These are phyloP conservation scores for Danio kyathit DNA, from an alignment of 2,797 vertebrate genomes.

Conservation along the genomic window DNA sequence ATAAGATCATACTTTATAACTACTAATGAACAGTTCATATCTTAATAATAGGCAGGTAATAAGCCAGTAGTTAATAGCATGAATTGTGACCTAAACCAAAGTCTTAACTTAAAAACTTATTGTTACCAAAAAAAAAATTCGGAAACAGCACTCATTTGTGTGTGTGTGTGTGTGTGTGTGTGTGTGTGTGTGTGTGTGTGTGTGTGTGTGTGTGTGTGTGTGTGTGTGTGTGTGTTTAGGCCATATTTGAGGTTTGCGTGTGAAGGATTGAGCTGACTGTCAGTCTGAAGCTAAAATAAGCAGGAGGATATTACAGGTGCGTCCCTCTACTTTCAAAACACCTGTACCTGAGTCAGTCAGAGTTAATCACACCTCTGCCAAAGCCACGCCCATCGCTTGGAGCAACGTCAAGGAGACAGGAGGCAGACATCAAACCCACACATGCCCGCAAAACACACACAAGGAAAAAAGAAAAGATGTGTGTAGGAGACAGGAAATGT, in stretches of 20 bases:
- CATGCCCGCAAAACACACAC: conserved; percentile 7
- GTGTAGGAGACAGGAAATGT: conserved; percentile 6
- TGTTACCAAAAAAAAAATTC: too few relatives aligned
- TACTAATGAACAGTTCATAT: too few relatives aligned
- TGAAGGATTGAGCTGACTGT: conserved; percentile 71
- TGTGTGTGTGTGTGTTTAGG: conserved; percentile 37
- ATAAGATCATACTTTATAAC: too few relatives aligned
- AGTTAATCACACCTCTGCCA: conserved; percentile 72
- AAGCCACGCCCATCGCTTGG: conserved; percentile 45
- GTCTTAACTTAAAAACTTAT: too few relatives aligned
- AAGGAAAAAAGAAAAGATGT: conserved; percentile 20
- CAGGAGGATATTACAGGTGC: conserved; percentile 67
- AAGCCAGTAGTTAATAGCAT: too few relatives aligned
- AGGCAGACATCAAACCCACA: conserved; percentile 45
- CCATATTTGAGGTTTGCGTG: conserved; percentile 73
- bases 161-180: conserved; percentile 35
- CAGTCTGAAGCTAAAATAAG: conserved; percentile 69
- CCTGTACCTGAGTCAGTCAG: conserved; percentile 77
- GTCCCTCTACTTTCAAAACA: conserved; percentile 78
- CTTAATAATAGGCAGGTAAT: too few relatives aligned
- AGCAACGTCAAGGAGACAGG: conserved; percentile 12
- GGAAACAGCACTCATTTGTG: too few relatives aligned
- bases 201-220: conserved; percentile 28
- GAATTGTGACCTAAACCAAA: too few relatives aligned
- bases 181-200: conserved; percentile 28